Conservation (phyloP, 2,113 vertebrate genomes). For the Calypte anna region DNA sequence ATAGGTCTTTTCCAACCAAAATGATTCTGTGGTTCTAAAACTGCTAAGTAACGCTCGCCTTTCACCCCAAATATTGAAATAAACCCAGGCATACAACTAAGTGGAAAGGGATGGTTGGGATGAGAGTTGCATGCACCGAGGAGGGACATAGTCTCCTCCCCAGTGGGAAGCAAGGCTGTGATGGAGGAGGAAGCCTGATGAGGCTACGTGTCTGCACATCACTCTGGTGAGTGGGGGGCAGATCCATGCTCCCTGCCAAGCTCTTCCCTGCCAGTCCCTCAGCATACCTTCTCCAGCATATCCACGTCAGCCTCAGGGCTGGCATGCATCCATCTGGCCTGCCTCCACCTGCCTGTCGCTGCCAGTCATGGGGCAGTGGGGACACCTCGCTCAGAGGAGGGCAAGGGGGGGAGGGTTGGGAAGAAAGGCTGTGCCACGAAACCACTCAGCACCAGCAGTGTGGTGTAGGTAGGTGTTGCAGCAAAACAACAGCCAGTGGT, state of each 20-base stretch:
- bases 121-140: not conserved
- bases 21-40: not conserved
- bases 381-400: not conserved
- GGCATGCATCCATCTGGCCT: slow-evolving; percentile 7
- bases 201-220: not conserved
- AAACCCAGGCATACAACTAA: not conserved
- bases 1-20: not conserved
- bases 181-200: not conserved
- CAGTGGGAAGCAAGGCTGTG: not conserved
- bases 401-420: not conserved
- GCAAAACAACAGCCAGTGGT: rapidly evolving
- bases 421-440: not conserved
- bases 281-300: not conserved
- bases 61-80: not conserved
- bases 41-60: not conserved
- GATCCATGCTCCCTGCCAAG: not conserved
- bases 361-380: slow-evolving; percentile 15
- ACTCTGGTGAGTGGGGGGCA: not conserved
- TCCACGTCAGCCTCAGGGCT: not conserved
- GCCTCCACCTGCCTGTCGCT: not conserved
- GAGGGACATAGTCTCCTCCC: not conserved
- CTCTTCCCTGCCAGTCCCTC: not conserved
- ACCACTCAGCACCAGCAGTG: rapidly evolving
- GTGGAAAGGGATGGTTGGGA: not conserved
- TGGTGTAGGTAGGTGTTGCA: not conserved